Percentiles rank a stretch among this genome's conserved stretches.
These are phyloP conservation scores for Palythoa grandiflora DNA, from an alignment of 92 coral and sea anemone genomes.

Conservation along the genomic window DNA sequence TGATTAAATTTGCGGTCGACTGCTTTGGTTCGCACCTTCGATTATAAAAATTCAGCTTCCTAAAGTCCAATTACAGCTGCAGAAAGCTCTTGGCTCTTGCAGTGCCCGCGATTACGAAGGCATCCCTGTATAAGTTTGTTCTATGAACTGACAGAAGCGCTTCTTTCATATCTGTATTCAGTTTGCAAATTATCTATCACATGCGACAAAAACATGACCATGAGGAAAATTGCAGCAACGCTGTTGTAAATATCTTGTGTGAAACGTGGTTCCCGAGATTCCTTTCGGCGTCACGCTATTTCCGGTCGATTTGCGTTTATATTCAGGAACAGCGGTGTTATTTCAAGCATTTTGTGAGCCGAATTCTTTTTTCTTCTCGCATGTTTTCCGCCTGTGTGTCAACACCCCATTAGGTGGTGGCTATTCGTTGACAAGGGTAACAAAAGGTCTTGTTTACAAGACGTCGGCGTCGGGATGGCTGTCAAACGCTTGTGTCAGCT, in stretches of 20 bases:
- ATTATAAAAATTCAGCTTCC: not conserved
- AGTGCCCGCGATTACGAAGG: not conserved
- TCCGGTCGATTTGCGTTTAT: constrained; percentile 6
- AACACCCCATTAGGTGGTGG: constrained; percentile 26
- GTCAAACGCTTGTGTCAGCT: constrained; percentile 15
- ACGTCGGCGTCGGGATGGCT: constrained; percentile 1
- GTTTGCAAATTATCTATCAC: not conserved
- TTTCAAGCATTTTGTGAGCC: constrained; percentile 15
- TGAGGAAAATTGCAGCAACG: not conserved
- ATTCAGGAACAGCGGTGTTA: constrained; percentile 2
- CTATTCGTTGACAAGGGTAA: not conserved
- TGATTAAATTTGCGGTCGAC: constrained; percentile 12
- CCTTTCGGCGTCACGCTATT: constrained; percentile 31
- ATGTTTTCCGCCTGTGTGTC: constrained; percentile 16
- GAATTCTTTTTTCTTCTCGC: not conserved
- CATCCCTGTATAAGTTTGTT: not conserved
- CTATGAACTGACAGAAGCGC: not conserved
- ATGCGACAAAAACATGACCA: not conserved
- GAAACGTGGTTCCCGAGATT: not conserved
- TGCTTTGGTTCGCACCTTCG: not conserved
- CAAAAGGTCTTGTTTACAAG: constrained; percentile 19
- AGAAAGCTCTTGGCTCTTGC: constrained; percentile 27
- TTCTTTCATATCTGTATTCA: not conserved
- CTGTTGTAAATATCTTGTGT: not conserved
- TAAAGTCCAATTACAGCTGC: not conserved